Evolutionary conservation across 2,797 vertebrate species (phyloP).

Genomic region (Apogon talboti): DNA sequence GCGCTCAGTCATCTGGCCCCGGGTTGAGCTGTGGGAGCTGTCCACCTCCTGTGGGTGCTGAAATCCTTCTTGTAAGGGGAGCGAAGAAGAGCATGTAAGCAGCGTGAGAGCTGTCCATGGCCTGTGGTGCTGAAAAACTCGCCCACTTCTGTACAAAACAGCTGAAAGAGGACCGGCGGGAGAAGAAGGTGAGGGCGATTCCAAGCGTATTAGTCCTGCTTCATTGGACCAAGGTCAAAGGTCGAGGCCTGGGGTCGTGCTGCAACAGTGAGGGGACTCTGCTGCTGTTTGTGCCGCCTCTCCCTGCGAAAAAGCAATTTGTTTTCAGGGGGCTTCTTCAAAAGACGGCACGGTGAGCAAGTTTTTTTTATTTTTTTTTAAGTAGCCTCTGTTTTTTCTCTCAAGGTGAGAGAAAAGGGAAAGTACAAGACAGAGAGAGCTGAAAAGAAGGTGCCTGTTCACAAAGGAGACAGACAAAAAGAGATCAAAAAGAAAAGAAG

Average conservation of each 20-base stretch:
- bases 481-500: constrained; percentile 4
- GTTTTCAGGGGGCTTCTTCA: constrained; percentile 53
- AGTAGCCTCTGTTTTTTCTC: constrained; percentile 19
- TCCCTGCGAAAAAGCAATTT: constrained; percentile 62
- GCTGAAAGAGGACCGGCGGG: constrained; percentile 30
- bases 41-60: constrained; percentile 28
- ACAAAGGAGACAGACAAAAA: not conserved
- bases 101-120: constrained; percentile 58
- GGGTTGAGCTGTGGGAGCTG: constrained; percentile 31
- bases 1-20: constrained; percentile 1
- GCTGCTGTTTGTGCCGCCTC: constrained; percentile 44
- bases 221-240: constrained; percentile 56
- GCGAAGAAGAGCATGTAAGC: constrained; percentile 24
- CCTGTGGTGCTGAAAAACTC: constrained; percentile 62
- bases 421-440: not conserved
- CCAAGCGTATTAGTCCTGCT: constrained; percentile 61
- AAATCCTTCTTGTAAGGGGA: constrained; percentile 33
- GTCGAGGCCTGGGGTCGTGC: constrained; percentile 32
- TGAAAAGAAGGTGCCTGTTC: not conserved
- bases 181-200: constrained; percentile 6
- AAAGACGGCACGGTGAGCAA: constrained; percentile 24
- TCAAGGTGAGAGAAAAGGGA: constrained; percentile 37
- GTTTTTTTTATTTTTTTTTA: constrained; percentile 3
- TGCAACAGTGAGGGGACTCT: constrained; percentile 33
- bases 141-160: constrained; percentile 26